Percentiles rank a stretch among this genome's conserved stretches.
These are phyloP conservation scores for Balearica regulorum DNA, from an alignment of 2,797 vertebrate genomes.

Conservation along the genomic window DNA sequence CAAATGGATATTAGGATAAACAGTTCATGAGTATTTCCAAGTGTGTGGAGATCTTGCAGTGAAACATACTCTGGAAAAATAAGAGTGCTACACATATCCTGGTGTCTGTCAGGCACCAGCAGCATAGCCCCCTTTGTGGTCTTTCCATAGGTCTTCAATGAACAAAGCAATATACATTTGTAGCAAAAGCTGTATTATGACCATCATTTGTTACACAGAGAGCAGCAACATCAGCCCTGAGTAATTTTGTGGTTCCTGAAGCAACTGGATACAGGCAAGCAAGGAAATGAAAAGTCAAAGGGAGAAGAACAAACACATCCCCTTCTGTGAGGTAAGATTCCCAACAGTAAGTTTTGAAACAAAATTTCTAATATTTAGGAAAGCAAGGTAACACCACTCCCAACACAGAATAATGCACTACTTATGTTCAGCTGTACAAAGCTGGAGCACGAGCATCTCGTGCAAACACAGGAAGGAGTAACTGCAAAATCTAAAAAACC, in stretches of 20 bases:
- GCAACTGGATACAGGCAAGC: background rate
- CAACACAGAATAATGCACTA: background rate
- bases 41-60: background rate
- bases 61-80: background rate
- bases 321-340: background rate
- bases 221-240: background rate
- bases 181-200: background rate
- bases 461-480: background rate
- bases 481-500: background rate
- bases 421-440: background rate
- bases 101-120: background rate
- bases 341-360: background rate
- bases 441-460: background rate
- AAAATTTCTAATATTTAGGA: background rate
- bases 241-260: background rate
- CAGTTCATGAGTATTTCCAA: background rate
- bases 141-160: background rate
- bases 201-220: background rate
- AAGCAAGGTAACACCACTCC: background rate
- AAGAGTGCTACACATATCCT: background rate
- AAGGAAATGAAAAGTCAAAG: background rate
- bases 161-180: background rate
- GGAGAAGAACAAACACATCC: background rate
- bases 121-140: background rate
- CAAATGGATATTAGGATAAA: background rate